phyloP scores from a whole-genome alignment of 64 coral and sea anemone species.

The Stichodactyla mertensii region DNA sequence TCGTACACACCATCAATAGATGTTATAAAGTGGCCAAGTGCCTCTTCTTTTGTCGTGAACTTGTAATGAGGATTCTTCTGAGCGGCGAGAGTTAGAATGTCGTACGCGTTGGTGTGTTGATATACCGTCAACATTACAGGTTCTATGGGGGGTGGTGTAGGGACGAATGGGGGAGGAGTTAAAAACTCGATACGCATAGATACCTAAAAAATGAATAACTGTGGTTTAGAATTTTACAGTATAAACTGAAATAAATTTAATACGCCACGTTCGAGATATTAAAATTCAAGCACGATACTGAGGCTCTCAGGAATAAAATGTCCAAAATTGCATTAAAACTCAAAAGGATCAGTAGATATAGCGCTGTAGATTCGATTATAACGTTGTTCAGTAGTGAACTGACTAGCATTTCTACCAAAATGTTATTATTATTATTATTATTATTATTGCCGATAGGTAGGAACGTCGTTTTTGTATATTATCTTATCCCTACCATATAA shows the following conservation, averaged over 20 bases:
- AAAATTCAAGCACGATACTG: no score
- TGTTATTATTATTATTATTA: no score
- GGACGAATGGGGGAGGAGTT: background rate
- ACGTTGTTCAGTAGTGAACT: no score
- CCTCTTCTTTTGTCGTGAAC: background rate
- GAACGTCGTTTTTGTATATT: no score
- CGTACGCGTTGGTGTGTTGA: slow-evolving; percentile 19
- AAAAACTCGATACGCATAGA: slow-evolving; percentile 13
- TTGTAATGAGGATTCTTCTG: slow-evolving; percentile 10
- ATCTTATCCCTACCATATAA: no score
- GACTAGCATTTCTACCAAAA: no score
- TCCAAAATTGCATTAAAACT: no score
- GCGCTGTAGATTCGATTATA: no score
- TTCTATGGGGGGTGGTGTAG: background rate
- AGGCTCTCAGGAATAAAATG: no score
- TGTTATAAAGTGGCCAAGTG: slow-evolving; percentile 3
- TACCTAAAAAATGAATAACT: background rate
- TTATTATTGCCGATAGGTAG: no score
- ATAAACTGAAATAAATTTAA: background rate
- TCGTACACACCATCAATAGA: slow-evolving; percentile 20
- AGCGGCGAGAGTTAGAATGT: slow-evolving; percentile 20
- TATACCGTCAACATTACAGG: slow-evolving; percentile 12
- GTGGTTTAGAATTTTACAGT: background rate
- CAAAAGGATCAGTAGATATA: no score
- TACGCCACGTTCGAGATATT: no score